Conservation (phyloP, 2,888 invertebrate genomes). For the Malachius bipustulatus region DNA sequence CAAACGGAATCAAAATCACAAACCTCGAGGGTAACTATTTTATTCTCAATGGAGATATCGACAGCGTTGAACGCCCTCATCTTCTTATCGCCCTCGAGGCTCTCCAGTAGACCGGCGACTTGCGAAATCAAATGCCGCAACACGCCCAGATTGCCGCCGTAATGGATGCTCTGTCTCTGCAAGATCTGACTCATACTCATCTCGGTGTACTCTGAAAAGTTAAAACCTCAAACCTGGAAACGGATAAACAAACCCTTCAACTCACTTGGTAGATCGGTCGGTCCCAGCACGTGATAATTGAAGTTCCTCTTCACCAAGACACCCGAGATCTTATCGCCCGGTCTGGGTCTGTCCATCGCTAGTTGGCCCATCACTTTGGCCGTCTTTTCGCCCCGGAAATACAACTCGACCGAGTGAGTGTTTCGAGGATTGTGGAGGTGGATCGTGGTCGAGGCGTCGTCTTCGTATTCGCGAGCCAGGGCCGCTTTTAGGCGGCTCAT, state of each 20-base stretch:
- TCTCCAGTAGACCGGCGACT: constrained; percentile 62
- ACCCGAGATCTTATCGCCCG: constrained; percentile 74
- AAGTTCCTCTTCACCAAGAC: constrained; percentile 95
- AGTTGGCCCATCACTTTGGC: constrained; percentile 95
- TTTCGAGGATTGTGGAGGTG: constrained; percentile 93
- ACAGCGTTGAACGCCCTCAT: constrained; percentile 74
- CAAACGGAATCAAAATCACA: constrained; percentile 6
- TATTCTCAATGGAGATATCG: constrained; percentile 68
- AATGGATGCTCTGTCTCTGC: constrained; percentile 85
- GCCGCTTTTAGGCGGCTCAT: constrained; percentile 95
- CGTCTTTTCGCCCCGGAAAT: constrained; percentile 95
- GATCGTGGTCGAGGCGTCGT: constrained; percentile 67
- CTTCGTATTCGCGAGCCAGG: constrained; percentile 85
- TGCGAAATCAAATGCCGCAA: constrained; percentile 66
- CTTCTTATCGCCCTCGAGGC: constrained; percentile 56
- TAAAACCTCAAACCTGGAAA: background rate
- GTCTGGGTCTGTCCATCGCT: constrained; percentile 69
- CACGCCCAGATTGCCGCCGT: constrained; percentile 60
- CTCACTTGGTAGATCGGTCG: constrained; percentile 79
- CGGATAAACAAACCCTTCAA: constrained; percentile 16
- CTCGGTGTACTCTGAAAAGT: constrained; percentile 77
- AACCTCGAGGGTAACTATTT: constrained; percentile 75
- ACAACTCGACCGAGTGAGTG: constrained; percentile 83
- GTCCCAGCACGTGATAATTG: constrained; percentile 89
- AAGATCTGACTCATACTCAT: constrained; percentile 87